A percentile compares a stretch with the other conserved stretches of the same genome.
These are phyloP conservation scores for Anthopleura sola DNA, from an alignment of 64 coral and sea anemone genomes.

Conservation along the genomic window DNA sequence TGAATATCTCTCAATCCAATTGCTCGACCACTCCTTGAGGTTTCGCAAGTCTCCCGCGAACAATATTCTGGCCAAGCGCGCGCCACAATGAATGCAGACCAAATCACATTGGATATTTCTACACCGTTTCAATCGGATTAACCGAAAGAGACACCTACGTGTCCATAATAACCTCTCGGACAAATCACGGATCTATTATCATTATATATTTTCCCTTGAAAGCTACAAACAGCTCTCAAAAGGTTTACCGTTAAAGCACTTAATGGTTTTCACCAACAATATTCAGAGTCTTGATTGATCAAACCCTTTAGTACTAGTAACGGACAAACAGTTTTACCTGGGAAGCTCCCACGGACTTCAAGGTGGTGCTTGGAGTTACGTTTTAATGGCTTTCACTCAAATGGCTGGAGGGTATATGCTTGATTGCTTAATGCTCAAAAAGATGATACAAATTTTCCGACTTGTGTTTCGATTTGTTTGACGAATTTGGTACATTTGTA, in stretches of 20 bases:
- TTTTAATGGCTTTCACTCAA: constrained; percentile 13
- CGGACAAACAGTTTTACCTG: not conserved
- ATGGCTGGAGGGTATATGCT: not conserved
- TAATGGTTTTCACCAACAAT: not conserved
- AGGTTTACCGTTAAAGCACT: not conserved
- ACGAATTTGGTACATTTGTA: no score
- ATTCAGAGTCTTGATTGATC: not conserved
- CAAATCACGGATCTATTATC: not conserved
- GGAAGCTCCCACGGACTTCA: not conserved
- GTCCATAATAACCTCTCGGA: not conserved
- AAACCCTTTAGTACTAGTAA: not conserved
- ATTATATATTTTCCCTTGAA: not conserved
- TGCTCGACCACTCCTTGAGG: not conserved
- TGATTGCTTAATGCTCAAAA: not conserved
- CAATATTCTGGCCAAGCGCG: not conserved
- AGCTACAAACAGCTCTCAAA: not conserved
- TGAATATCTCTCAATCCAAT: not conserved
- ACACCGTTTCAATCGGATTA: not conserved
- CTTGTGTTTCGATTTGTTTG: not conserved
- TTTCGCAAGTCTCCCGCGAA: not conserved
- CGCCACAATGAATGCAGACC: not conserved
- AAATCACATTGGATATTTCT: not conserved
- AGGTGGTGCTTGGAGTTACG: not conserved
- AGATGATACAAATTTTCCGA: not conserved
- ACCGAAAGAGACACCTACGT: not conserved